Evolutionary conservation across 2,888 invertebrate species (phyloP).

Genomic region (Hedychridium roseum): DNA sequence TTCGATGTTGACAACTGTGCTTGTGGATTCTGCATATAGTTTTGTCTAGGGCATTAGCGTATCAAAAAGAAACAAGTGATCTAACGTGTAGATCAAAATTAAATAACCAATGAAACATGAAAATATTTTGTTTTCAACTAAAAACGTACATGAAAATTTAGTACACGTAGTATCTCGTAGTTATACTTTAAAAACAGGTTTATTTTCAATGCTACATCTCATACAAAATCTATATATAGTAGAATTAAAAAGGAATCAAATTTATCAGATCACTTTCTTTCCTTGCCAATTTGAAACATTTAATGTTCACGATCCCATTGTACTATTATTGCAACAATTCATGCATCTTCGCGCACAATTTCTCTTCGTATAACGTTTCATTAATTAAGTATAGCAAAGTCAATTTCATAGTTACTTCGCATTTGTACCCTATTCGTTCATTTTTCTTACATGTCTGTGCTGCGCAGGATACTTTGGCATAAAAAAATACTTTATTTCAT

Average conservation of each 20-base stretch:
- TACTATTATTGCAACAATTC: slow-evolving; percentile 45
- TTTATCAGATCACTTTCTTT: slow-evolving; percentile 24
- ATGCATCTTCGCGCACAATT: slow-evolving; percentile 38
- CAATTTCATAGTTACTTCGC: slow-evolving; percentile 28
- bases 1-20: too few relatives aligned
- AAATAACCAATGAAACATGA: too few relatives aligned
- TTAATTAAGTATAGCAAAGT: slow-evolving; percentile 28
- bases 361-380: slow-evolving; percentile 27
- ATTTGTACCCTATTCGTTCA: slow-evolving; percentile 41
- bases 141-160: slow-evolving; percentile 7
- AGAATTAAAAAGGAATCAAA: slow-evolving; percentile 44
- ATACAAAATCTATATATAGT: slow-evolving; percentile 57
- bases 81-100: too few relatives aligned
- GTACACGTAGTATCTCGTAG: slow-evolving; percentile 6
- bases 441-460: slow-evolving; percentile 28
- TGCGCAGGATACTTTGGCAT: slow-evolving; percentile 22
- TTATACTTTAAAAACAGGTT: slow-evolving; percentile 52
- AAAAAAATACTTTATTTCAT: not conserved
- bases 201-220: slow-evolving; percentile 50
- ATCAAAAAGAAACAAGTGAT: too few relatives aligned
- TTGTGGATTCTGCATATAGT: too few relatives aligned
- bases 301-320: slow-evolving; percentile 33
- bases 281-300: slow-evolving; percentile 25
- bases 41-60: too few relatives aligned
- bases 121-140: slow-evolving; percentile 9